Evolutionary conservation across 1,140 invertebrate species (phyloP), one percentile per base, ranked within the genome.

Genomic region (Sarcophaga bullata): DNA sequence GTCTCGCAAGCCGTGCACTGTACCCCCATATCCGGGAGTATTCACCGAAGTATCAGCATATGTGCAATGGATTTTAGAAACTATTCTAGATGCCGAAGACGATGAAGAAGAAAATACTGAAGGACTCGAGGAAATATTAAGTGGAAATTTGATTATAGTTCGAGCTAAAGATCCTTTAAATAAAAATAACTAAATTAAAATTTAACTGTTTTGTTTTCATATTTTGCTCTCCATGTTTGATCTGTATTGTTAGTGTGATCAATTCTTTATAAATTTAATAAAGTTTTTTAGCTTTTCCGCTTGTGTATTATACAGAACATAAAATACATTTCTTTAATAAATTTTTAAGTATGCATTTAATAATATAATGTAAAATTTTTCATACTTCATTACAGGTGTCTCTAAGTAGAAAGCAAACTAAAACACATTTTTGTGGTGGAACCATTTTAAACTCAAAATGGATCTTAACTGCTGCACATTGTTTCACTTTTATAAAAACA

Each of bases 41-140:
- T 92, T 90, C 19, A 91, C 93, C 0, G 90, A 90, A 84, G 91
- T 93, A 0, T 87, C 91, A 0, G 86, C 86, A 25, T 92, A 91
- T 84, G 84, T 91, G 11, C 86, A 90, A 48, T 92, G 91, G 92
- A 91, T 92, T 68, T 47, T 50, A 19, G 73, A 84, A 68, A 82
- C 72, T 10, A 73, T 84, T 9, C n/a, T 76, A 0, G 80, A 73
- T 19, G 81, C 76, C 15, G 75, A 75, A 10, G 81, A 84, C 25
- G 81, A 80, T 58, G 83, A 78, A 7, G 81, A 82, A 11, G 80
- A 81, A 3, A 82, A 54, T 54, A 75, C 68, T 8, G 75, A 84
- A 58, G 54, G 72, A 19, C 72, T 78, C 11, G 81, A 82, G 50
- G 80, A 81, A 46, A 46, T 83, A 62, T 62, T 62, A 17, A 83